These are phyloP conservation scores for Rhynchotus rufescens DNA, from an alignment of 2,797 vertebrate genomes.

Conservation along the genomic window DNA sequence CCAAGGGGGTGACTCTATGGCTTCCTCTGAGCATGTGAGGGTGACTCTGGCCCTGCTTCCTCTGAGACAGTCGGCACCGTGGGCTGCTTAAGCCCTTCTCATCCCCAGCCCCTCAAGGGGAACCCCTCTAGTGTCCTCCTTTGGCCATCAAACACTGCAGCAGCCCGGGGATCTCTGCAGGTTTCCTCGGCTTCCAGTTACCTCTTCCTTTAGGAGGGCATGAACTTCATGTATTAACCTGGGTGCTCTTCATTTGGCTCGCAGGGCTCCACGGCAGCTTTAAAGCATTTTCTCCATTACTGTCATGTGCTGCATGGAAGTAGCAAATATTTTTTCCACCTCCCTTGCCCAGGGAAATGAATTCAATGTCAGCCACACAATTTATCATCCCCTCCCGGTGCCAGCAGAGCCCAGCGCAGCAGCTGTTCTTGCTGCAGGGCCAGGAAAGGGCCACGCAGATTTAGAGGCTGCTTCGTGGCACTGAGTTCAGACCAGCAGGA, in stretches of 20 bases:
- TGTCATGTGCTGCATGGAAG: neutral
- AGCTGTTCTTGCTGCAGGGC: neutral
- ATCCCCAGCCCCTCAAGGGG: neutral
- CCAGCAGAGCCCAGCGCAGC: neutral
- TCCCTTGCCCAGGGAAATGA: neutral
- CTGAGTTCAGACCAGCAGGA: neutral
- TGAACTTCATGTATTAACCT: neutral
- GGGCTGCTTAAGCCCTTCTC: no score
- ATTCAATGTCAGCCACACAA: neutral
- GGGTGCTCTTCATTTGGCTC: neutral
- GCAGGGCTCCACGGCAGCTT: neutral
- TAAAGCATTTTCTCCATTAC: neutral
- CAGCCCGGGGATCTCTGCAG: neutral
- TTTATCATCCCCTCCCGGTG: neutral
- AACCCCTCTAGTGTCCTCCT: neutral
- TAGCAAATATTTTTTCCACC: neutral
- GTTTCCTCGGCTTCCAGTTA: neutral
- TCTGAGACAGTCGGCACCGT: rapidly evolving
- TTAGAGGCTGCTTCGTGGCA: neutral
- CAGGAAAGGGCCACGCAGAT: neutral
- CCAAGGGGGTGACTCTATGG: neutral
- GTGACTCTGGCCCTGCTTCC: rapidly evolving
- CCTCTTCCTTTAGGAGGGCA: neutral
- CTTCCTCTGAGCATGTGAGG: rapidly evolving
- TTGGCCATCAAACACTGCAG: neutral